phyloP scores from a whole-genome alignment of 2,888 invertebrate genomes.

The Ceraclea dissimilis region DNA sequence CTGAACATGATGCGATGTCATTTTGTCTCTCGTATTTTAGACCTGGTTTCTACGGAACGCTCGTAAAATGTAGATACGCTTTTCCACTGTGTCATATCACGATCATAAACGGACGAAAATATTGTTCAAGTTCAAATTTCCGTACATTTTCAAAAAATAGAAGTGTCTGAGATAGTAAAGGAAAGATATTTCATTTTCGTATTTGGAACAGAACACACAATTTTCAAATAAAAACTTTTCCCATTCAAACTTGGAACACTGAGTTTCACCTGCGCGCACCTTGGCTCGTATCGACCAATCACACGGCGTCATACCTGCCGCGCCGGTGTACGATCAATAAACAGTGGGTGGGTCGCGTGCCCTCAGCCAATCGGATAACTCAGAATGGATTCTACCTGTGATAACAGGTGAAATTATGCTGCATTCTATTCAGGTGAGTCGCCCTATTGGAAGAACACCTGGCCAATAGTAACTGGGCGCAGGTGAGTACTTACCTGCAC shows the following conservation, averaged over 20 bases:
- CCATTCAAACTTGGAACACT: not conserved
- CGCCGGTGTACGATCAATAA: slow-evolving; percentile 4
- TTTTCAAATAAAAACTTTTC: no score
- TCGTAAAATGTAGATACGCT: no score
- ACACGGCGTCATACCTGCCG: slow-evolving; percentile 16
- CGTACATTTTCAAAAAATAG: no score
- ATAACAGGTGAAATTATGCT: not conserved
- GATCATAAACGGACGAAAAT: no score
- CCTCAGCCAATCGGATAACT: not conserved
- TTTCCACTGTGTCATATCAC: no score
- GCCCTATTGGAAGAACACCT: not conserved
- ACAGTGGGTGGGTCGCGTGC: not conserved
- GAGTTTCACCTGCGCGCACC: slow-evolving; percentile 9
- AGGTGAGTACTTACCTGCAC: not conserved
- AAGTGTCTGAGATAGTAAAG: no score
- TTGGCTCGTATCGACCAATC: slow-evolving; percentile 14
- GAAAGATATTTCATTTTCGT: no score
- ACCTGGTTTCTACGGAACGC: no score
- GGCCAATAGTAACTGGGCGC: not conserved
- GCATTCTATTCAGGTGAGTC: not conserved
- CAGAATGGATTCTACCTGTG: not conserved
- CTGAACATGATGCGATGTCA: no score
- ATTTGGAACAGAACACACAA: no score
- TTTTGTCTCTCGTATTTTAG: no score
- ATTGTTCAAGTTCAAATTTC: no score